Evolutionary conservation across 2,888 invertebrate species (phyloP).

Genomic region (Philereme vetulata): DNA sequence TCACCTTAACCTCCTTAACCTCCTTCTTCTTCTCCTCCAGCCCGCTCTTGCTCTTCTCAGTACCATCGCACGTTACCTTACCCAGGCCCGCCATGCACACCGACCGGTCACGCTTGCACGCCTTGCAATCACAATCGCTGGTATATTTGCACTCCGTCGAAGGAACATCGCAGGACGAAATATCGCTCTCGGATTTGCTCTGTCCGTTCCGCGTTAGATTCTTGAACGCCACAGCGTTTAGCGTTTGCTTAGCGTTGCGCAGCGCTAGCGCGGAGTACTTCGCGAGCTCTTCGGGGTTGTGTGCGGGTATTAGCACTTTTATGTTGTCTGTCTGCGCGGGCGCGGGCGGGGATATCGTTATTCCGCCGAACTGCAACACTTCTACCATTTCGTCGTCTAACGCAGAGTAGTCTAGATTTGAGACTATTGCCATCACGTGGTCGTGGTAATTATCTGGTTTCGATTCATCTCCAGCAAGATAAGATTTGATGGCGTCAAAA

Average conservation of each 20-base stretch:
- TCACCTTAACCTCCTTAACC: slow-evolving; percentile 34
- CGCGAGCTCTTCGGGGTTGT: slow-evolving; percentile 65
- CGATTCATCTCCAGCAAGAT: slow-evolving; percentile 67
- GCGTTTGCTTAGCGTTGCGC: slow-evolving; percentile 67
- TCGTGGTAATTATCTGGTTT: slow-evolving; percentile 73
- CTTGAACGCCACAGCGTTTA: slow-evolving; percentile 71
- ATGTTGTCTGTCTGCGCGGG: slow-evolving; percentile 37
- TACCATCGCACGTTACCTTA: slow-evolving; percentile 61
- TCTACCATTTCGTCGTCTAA: slow-evolving; percentile 67
- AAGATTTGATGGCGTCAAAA: slow-evolving; percentile 72
- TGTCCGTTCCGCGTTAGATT: slow-evolving; percentile 66
- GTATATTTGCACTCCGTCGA: slow-evolving; percentile 75
- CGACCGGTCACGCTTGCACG: slow-evolving; percentile 58
- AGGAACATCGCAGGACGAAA: slow-evolving; percentile 62
- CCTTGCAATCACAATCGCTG: slow-evolving; percentile 65
- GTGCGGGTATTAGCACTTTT: slow-evolving; percentile 12
- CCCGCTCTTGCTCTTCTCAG: slow-evolving; percentile 44
- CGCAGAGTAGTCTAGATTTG: slow-evolving; percentile 67
- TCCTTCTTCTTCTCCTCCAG: slow-evolving; percentile 53
- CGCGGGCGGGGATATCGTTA: slow-evolving; percentile 16
- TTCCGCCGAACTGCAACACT: slow-evolving; percentile 35
- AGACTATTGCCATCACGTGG: slow-evolving; percentile 72
- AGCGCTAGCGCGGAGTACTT: slow-evolving; percentile 75
- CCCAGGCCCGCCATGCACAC: slow-evolving; percentile 61
- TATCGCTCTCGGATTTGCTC: slow-evolving; percentile 67